phyloP scores from a whole-genome alignment of 2,797 vertebrate genomes.

The Xyrichtys novacula region DNA sequence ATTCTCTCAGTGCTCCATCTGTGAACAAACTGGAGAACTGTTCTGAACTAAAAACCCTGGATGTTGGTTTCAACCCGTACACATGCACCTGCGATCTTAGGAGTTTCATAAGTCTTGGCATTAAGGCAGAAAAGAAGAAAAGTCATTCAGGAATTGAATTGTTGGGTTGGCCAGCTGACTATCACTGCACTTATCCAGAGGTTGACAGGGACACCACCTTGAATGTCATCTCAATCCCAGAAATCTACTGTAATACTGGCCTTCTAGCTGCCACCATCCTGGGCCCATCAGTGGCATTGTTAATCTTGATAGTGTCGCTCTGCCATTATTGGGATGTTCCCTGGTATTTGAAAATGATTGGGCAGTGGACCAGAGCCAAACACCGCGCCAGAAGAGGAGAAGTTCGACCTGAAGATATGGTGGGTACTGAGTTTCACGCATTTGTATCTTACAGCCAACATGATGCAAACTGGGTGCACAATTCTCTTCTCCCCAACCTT shows the following conservation, averaged over 20 bases:
- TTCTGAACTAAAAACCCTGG: constrained; percentile 76
- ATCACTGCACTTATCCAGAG: constrained; percentile 87
- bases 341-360: constrained; percentile 92
- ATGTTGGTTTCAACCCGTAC: constrained; percentile 84
- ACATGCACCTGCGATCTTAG: constrained; percentile 77
- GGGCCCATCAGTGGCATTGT: constrained; percentile 71
- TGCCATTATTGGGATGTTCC: constrained; percentile 86
- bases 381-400: constrained; percentile 70
- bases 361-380: constrained; percentile 90
- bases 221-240: constrained; percentile 78
- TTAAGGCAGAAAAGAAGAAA: constrained; percentile 24
- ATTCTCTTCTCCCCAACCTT: constrained; percentile 85
- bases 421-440: constrained; percentile 85
- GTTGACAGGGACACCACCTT: constrained; percentile 71
- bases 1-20: constrained; percentile 84
- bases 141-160: constrained; percentile 58
- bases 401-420: constrained; percentile 70
- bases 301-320: constrained; percentile 61
- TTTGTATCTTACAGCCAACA: constrained; percentile 93
- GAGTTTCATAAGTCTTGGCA: constrained; percentile 63
- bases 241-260: constrained; percentile 82
- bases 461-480: constrained; percentile 87
- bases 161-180: constrained; percentile 85
- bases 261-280: constrained; percentile 84
- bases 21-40: constrained; percentile 82